Evolutionary conservation across 2,888 invertebrate genomes (phyloP).

Genomic region (Yponomeuta cagnagella): DNA sequence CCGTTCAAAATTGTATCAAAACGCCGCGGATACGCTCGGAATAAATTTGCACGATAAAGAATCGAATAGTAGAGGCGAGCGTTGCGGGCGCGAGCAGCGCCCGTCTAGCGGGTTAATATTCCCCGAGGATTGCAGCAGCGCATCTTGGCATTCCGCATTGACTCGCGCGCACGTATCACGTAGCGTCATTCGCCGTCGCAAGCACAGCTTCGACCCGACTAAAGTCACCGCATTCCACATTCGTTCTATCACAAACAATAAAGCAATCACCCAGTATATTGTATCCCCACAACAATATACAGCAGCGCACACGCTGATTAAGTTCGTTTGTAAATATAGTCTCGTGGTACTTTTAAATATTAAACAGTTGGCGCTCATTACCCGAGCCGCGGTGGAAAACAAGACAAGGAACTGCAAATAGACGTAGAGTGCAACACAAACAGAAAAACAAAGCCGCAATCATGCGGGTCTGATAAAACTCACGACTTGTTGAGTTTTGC

Average conservation of each 20-base stretch:
- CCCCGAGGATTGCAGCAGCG: slow-evolving; percentile 19
- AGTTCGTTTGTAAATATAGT: slow-evolving; percentile 1
- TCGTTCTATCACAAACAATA: background rate
- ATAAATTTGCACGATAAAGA: slow-evolving; percentile 25
- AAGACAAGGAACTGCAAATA: slow-evolving; percentile 7
- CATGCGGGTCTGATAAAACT: slow-evolving; percentile 33
- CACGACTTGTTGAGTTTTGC: slow-evolving; percentile 27
- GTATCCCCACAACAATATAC: background rate
- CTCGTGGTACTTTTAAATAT: slow-evolving; percentile 12
- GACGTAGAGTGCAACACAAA: slow-evolving; percentile 17
- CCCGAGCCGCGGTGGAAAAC: background rate
- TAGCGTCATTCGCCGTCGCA: slow-evolving; percentile 2
- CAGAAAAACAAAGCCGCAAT: slow-evolving; percentile 22
- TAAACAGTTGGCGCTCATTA: slow-evolving; percentile 11
- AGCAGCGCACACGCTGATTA: background rate
- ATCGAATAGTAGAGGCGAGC: slow-evolving; percentile 24
- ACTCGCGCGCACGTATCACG: slow-evolving; percentile 3
- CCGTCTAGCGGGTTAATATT: slow-evolving; percentile 26
- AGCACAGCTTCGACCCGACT: background rate
- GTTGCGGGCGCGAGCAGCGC: slow-evolving; percentile 23
- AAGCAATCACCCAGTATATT: background rate
- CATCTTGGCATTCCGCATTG: slow-evolving; percentile 16
- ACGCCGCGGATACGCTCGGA: slow-evolving; percentile 25
- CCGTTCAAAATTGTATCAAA: slow-evolving; percentile 30
- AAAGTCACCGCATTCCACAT: slow-evolving; percentile 4